Percentiles rank a stretch among this genome's conserved stretches.
Conservation (phyloP, 2,888 invertebrate genomes). For the Pyrocoelia pectoralis region DNA sequence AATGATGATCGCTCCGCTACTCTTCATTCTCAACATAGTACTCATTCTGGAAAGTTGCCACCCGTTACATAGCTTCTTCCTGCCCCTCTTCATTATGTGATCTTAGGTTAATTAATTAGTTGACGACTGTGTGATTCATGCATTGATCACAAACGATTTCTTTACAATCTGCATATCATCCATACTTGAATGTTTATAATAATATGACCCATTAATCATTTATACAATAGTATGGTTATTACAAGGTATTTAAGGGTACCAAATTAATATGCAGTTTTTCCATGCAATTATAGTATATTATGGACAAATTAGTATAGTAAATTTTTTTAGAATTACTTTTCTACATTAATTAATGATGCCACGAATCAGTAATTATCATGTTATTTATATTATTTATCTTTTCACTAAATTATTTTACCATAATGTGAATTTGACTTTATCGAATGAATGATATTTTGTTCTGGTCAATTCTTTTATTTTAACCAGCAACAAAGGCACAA, state of each 20-base stretch:
- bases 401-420: background rate
- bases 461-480: background rate
- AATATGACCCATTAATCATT: conserved; percentile 24
- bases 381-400: conserved; percentile 12
- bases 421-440: conserved; percentile 17
- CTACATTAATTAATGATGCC: background rate
- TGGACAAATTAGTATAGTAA: background rate
- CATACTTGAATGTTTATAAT: conserved; percentile 28
- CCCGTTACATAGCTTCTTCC: conserved; percentile 58
- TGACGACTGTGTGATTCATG: conserved; percentile 44
- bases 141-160: conserved; percentile 44
- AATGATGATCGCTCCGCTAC: conserved; percentile 58
- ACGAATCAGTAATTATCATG: background rate
- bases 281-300: conserved; percentile 12
- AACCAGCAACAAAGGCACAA: background rate
- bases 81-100: conserved; percentile 47
- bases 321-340: background rate
- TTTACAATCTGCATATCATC: conserved; percentile 33
- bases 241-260: conserved; percentile 11
- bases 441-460: background rate
- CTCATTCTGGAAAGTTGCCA: conserved; percentile 58
- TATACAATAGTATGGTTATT: conserved; percentile 16
- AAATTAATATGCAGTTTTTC: conserved; percentile 12
- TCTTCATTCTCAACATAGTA: conserved; percentile 53
- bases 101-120: conserved; percentile 46